Base-by-base conservation (phyloP, 2,113 vertebrate genomes). In the Monarcha castaneiventris region DNA sequence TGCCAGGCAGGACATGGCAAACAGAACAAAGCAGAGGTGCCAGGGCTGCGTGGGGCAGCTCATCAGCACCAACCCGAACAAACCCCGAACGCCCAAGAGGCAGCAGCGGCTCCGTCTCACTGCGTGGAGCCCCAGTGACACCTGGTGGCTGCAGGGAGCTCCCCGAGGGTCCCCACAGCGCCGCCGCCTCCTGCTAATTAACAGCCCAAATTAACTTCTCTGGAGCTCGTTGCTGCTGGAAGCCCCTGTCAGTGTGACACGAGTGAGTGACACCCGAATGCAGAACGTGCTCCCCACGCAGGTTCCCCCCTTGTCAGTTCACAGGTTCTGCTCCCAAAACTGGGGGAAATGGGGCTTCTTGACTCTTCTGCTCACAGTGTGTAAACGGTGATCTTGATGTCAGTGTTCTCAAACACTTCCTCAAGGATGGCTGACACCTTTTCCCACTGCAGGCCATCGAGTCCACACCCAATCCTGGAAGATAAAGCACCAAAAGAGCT, bases 401-500 rank as follows among this genome's bases (percentile, higher is more conserved):
- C 84, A 17, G 98, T 98, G 93, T 96, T 89, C 63, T 98, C 97
- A 97, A 99, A 99, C 66, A 99, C 97, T 27, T 99, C 97, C 61
- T 98, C 97, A 35, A 99, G 98, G 37, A 99, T 99, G 30, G 94
- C 96, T 30, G 98, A 98, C 92, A 99, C 99, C 73, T 93, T 97
- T 20, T 84, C 87, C 99, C 99, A 99, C 19, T 97, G 90, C 95
- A 99, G 97, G 37, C 97, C 75, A 33, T 99, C 99, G 46, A 99
- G 98, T 68, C 99, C 99, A 97, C 99, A 99, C 30, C 99, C 99
- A 86, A 99, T 99, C 81, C 99, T 99, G 97, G 58, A 96, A 97
- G 78, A 89, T 4, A 96, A 87, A 88, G 82, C 86, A 87, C 9
- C 61, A 26, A 3, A 49, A 15, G 27, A 41, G 56, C 51, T 69